Evolutionary conservation across 2,797 vertebrate genomes (phyloP).

Genomic region (Huso huso): DNA sequence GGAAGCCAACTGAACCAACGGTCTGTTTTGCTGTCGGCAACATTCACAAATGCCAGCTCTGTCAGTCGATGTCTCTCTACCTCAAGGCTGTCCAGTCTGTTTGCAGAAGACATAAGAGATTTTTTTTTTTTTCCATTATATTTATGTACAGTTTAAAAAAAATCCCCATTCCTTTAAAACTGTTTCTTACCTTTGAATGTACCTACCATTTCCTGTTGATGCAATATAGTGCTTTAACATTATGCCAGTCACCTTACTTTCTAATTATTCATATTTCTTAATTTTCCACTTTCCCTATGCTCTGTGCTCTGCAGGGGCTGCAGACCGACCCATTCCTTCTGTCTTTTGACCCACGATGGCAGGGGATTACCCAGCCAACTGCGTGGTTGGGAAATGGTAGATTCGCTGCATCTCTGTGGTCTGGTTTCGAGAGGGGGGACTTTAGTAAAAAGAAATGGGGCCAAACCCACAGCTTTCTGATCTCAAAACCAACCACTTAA

Average conservation of each 20-base stretch:
- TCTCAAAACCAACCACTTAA: background rate
- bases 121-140: too few relatives aligned
- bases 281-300: background rate
- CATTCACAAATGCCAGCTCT: too few relatives aligned
- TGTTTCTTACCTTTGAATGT: background rate
- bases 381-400: constrained; percentile 26
- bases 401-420: constrained; percentile 45
- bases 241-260: background rate
- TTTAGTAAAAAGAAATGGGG: constrained; percentile 29
- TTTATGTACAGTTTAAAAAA: too few relatives aligned
- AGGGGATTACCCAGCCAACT: constrained; percentile 12
- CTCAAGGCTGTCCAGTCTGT: too few relatives aligned
- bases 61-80: too few relatives aligned
- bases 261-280: background rate
- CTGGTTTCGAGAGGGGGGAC: constrained; percentile 34
- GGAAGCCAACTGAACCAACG: too few relatives aligned
- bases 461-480: constrained; percentile 18
- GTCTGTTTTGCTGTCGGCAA: too few relatives aligned
- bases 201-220: background rate
- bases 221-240: background rate
- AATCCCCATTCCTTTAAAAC: too few relatives aligned
- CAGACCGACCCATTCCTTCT: background rate
- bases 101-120: too few relatives aligned
- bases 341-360: background rate
- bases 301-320: background rate